These are phyloP conservation scores for Pelochelys cantorii DNA, from an alignment of 2,797 vertebrate genomes.

Conservation along the genomic window DNA sequence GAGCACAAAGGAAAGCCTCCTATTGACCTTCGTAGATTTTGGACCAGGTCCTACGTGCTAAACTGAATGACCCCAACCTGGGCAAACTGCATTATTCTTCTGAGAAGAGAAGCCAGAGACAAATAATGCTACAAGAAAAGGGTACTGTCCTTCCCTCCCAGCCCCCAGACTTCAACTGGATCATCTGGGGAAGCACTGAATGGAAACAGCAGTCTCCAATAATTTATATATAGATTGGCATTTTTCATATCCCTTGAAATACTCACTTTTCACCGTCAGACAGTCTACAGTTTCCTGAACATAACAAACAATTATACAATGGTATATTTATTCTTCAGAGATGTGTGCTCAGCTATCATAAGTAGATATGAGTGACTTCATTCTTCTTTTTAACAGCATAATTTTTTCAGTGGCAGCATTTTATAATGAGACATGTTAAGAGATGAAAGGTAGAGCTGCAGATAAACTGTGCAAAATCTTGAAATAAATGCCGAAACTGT, in stretches of 20 bases:
- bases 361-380: not conserved
- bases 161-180: not conserved
- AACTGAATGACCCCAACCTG: not conserved
- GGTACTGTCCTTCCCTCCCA: not conserved
- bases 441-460: not conserved
- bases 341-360: not conserved
- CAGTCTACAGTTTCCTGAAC: not conserved
- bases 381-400: not conserved
- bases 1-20: not conserved
- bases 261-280: not conserved
- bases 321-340: not conserved
- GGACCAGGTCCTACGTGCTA: not conserved
- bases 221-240: not conserved
- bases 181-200: not conserved
- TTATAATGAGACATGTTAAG: not conserved
- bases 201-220: not conserved
- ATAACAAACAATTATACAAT: not conserved
- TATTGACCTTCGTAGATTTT: not conserved
- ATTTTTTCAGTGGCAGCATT: not conserved
- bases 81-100: not conserved
- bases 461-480: not conserved
- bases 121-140: not conserved
- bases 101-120: not conserved
- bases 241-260: fast-evolving
- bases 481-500: too few species aligned